phyloP scores from a whole-genome alignment of 2,113 vertebrate species.

The Chlamydotis undulata region DNA sequence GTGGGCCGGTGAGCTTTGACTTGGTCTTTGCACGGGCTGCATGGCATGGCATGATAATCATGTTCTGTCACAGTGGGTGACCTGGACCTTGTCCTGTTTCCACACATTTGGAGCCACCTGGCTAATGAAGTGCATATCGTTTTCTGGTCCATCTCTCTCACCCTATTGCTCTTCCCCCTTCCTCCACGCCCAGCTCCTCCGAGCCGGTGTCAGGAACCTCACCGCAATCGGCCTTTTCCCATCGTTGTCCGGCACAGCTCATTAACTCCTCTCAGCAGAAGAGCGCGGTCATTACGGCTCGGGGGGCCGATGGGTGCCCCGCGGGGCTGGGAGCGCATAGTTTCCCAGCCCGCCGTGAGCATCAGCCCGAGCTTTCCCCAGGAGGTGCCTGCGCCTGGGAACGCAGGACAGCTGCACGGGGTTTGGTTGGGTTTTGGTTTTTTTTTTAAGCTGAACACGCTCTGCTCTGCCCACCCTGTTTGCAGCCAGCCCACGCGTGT shows the following conservation, averaged over 20 bases:
- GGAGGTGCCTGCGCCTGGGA: background rate
- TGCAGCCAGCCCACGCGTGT: fast-evolving
- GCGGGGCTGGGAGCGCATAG: conserved; percentile 33
- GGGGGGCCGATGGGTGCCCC: conserved; percentile 37
- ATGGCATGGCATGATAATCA: conserved; percentile 70
- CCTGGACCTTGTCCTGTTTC: conserved; percentile 88
- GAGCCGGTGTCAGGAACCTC: conserved; percentile 43
- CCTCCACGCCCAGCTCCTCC: conserved; percentile 28
- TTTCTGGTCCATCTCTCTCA: conserved; percentile 79
- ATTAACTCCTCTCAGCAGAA: conserved; percentile 76
- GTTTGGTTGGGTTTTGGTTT: background rate
- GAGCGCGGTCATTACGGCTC: conserved; percentile 27
- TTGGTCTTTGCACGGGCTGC: conserved; percentile 79
- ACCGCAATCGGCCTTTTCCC: conserved; percentile 62
- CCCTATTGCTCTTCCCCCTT: conserved; percentile 45
- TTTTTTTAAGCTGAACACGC: background rate
- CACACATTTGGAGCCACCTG: conserved; percentile 68
- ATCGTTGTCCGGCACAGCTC: conserved; percentile 76
- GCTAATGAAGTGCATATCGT: conserved; percentile 75
- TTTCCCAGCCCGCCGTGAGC: conserved; percentile 64
- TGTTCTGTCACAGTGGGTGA: conserved; percentile 87
- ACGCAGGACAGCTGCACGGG: background rate
- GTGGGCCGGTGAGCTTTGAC: conserved; percentile 63
- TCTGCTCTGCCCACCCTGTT: background rate
- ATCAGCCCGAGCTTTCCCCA: background rate